Base-by-base conservation (phyloP, 2,113 vertebrate species). In the Vombatus ursinus region DNA sequence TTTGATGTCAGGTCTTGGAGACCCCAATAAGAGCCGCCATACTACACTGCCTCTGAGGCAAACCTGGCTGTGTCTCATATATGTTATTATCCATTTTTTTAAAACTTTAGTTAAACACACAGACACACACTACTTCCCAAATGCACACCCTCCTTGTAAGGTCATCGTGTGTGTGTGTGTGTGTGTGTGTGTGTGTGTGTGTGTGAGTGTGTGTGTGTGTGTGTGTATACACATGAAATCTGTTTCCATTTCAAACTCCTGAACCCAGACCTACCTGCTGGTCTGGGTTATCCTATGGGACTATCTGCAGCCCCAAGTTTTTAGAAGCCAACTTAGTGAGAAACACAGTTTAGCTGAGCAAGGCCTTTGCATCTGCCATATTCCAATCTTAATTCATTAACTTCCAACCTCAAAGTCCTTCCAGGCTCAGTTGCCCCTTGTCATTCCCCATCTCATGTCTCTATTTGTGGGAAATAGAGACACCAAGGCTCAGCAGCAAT, bases 271-370 rank as follows among this genome's bases (percentile, higher is more conserved):
- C 8, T 0, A 14, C 53, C 44, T 2, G 0, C n/a, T 52, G 28
- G 52, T 11, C 48, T 3, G 0, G 0, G 2, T 14, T 5, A 26
- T 52, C 53, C 68, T 37, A 22, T 3, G 0, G 93, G 90, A 19
- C n/a, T 44, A 1, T 84, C 68, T 44, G n/a, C 84, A 90, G 47
- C 16, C 22, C 1, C 90, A 3, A 28, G 24, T 52, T 8, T 24
- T 37, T 48, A 31, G 52, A 50, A 23, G 8, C 52, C 51, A 50
- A 8, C 0, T 12, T 25, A 4, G 49, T 31, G 91, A 52, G 92
- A 68, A 52, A 57, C 0, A 0, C 2, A 77, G 26, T 26, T 68
- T 47, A 0, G 0, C 37, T 0, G 2, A 0, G 2, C 19, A 3
- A 50, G 10, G 2, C 47, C 48, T 9, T 3, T 50, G 16, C 54